Base-by-base conservation (phyloP, 2,113 vertebrate genomes). In the Petromus typicus region DNA sequence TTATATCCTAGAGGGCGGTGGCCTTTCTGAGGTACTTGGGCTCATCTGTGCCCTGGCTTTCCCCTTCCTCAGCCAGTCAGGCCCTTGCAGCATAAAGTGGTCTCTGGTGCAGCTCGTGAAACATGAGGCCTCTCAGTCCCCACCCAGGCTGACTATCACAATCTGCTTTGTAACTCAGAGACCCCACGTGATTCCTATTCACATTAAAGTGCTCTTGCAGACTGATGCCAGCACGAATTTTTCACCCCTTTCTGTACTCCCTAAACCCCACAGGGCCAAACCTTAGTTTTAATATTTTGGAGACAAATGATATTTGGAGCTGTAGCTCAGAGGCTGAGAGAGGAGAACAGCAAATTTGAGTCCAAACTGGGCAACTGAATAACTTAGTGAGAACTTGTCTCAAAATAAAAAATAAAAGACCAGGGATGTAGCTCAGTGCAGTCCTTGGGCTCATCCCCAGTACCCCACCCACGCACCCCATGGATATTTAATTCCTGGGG, bases 31-130 rank as follows among this genome's bases (percentile, higher is more conserved):
- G 7, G 2, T 61, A 96, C 94, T 95, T 97, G 97, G 25, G 57
- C 63, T 51, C 96, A 96, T 92, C 96, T 97, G 97, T 25, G 66
- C 48, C 78, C 71, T 89, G 73, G 20, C 73, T 3, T 22, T 23
- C 66, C 57, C 51, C 34, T 54, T n/a, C 48, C 86, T 34, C 71
- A 57, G 73, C 93, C 84, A 80, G 61, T 30, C 1, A 57, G 32
- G 56, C 48, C 59, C 54, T 51, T 25, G 61, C 67, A 43, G 13
- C 23, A 40, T 34, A 40, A 43, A 86, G 32, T n/a, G 67, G 13
- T 25, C n/a, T 43, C 23, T 1, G 2, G 6, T 7, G 51, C 32
- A 32, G 57, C 59, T 83, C 37, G 23, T 87, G 59, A 45, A 71
- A 59, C 23, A 7, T 7, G 5, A 51, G 64, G 25, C 6, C 25